phyloP scores from a whole-genome alignment of 2,888 invertebrate genomes.

The Formica aserva region DNA sequence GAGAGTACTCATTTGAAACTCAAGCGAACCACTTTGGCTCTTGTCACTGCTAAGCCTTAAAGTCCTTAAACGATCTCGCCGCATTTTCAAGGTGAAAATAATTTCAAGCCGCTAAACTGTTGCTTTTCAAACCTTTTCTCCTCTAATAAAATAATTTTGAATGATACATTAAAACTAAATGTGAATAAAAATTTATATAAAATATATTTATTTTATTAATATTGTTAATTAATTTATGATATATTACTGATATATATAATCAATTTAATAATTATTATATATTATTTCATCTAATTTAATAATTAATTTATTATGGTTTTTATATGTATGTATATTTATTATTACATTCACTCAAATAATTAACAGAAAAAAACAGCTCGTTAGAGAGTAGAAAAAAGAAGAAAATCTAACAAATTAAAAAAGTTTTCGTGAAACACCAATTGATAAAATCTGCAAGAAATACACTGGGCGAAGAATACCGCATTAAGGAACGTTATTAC shows the following conservation, averaged over 20 bases:
- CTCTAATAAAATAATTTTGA: background rate
- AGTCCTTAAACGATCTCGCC: constrained; percentile 45
- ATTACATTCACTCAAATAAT: background rate
- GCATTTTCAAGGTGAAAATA: constrained; percentile 22
- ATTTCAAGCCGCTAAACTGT: constrained; percentile 21
- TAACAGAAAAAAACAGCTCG: background rate
- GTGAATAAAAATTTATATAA: background rate
- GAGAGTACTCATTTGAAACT: constrained; percentile 51
- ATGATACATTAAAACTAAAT: background rate
- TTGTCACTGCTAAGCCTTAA: constrained; percentile 44
- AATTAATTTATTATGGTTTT: background rate
- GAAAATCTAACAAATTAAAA: background rate
- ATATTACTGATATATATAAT: background rate
- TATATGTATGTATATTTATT: too few relatives aligned
- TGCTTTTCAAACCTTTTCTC: background rate
- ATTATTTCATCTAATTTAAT: background rate
- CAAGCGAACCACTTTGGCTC: constrained; percentile 42
- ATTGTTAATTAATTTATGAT: background rate
- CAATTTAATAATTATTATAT: background rate
- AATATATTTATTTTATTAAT: constrained; percentile 7
- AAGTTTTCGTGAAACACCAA: background rate
- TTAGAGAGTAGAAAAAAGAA: background rate
- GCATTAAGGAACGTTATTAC: constrained; percentile 18
- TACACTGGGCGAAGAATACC: background rate
- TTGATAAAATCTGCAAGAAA: background rate